Evolutionary conservation across 2,113 vertebrate genomes (phyloP).

Genomic region (Prochilodus magdalenae): DNA sequence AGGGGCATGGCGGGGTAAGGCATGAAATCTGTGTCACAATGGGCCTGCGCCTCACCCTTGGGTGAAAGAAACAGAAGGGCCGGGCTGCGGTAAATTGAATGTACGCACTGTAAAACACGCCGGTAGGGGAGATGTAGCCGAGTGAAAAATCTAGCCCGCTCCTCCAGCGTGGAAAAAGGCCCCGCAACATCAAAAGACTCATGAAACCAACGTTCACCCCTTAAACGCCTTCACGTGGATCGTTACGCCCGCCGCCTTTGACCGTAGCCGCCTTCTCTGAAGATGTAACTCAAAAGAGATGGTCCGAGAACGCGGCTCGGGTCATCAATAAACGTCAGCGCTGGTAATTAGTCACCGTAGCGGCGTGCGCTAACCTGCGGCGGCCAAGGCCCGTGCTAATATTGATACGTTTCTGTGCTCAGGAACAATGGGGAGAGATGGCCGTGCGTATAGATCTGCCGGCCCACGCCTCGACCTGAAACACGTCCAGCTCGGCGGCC

Average conservation of each 20-base stretch:
- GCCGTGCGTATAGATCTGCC: not conserved
- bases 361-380: not conserved
- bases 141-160: conserved; percentile 40
- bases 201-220: conserved; percentile 29
- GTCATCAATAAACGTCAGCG: conserved; percentile 16
- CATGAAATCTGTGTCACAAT: conserved; percentile 51
- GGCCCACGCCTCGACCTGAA: conserved; percentile 4
- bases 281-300: conserved; percentile 30
- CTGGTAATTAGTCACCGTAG: conserved; percentile 36
- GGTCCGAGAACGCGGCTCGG: not conserved
- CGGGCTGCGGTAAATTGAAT: conserved; percentile 47
- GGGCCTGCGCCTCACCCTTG: conserved; percentile 32
- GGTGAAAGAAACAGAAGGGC: conserved; percentile 49
- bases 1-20: conserved; percentile 38
- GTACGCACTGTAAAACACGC: conserved; percentile 38
- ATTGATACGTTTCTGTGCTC: conserved; percentile 16
- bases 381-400: conserved; percentile 15
- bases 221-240: conserved; percentile 30
- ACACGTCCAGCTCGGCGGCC: conserved; percentile 1
- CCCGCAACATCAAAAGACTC: conserved; percentile 1
- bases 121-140: conserved; percentile 44
- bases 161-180: conserved; percentile 37
- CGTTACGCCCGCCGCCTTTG: not conserved
- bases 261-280: not conserved
- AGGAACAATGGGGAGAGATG: not conserved